A percentile compares a stretch with the other conserved stretches of the same genome.
These are phyloP conservation scores for Eleginops maclovinus DNA, from an alignment of 2,113 vertebrate species.

Conservation along the genomic window DNA sequence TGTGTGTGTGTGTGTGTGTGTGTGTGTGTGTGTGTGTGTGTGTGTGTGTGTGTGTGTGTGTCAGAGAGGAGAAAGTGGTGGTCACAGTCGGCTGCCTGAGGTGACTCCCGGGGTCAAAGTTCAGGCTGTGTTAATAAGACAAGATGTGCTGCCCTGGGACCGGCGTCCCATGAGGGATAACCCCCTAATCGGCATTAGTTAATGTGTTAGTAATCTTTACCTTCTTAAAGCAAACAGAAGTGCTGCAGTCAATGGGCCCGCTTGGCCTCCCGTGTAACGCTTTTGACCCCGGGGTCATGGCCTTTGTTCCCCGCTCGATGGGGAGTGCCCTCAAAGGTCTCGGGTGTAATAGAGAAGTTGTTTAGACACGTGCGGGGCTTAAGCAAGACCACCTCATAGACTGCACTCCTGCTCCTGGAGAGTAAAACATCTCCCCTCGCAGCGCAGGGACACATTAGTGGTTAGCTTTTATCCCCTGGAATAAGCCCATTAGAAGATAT, in stretches of 20 bases:
- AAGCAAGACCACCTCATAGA: conserved; percentile 74
- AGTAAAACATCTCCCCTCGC: conserved; percentile 13
- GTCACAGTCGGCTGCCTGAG: conserved; percentile 70
- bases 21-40: conserved; percentile 15
- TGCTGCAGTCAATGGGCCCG: conserved; percentile 84
- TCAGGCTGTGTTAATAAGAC: conserved; percentile 82
- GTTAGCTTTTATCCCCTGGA: conserved; percentile 42
- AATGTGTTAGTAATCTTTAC: conserved; percentile 95
- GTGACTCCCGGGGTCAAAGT: conserved; percentile 78
- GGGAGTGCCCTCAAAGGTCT: conserved; percentile 90
- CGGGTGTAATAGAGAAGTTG: conserved; percentile 90
- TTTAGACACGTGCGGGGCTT: conserved; percentile 90
- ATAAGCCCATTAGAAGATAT: conserved; percentile 41
- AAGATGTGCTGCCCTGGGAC: conserved; percentile 80
- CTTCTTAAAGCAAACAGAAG: conserved; percentile 94
- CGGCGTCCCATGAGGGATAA: conserved; percentile 86
- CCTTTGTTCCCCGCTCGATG: conserved; percentile 90
- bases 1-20: conserved; percentile 27
- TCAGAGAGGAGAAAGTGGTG: conserved; percentile 52
- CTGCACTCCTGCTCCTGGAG: conserved; percentile 53
- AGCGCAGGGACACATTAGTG: conserved; percentile 26
- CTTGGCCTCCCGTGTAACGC: conserved; percentile 89
- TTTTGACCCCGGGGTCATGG: conserved; percentile 90
- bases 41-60: conserved; percentile 18
- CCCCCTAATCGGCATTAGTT: conserved; percentile 92